Evolutionary conservation across 64 coral and sea anemone genomes (phyloP), one percentile per base, ranked within the genome.

Genomic region (Orbicella faveolata): DNA sequence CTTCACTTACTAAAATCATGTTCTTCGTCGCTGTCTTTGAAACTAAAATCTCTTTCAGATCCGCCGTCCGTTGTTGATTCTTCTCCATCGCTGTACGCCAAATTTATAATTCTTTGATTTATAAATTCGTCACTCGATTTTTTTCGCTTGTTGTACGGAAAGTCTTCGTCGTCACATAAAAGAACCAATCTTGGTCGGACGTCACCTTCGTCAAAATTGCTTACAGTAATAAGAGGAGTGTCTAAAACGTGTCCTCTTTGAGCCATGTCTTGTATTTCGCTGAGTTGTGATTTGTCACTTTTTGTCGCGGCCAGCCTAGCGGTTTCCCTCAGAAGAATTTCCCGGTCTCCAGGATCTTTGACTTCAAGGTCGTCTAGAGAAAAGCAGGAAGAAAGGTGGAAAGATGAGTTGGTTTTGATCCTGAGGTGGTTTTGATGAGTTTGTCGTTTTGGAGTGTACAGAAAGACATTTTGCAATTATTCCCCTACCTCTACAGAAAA

Each of bases 181-280:
- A 41, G 37, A 70, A 72, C 41, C 14, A 72, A 23, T 53, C 25
- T 48, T 85, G 67, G 34, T n/a, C n/a, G 64, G 6, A 26, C 5
- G 8, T 85, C 64, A 26, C 66, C 63, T 21, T 85, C 82, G 73
- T 85, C 82, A 85, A 85, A 85, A 48, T 85, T 66, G 37, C 82
- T 65, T 3, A 85, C 65, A 85, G 63, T 72, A 52, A 73, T 72
- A 30, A 52, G 21, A 2, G 82, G 65, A 70, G 64, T 70, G 21
- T 33, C 37, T 54, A 68, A 72, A 14, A 23, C 34, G 20, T 20
- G 37, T 23, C 6, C 11, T 4, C 15, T 70, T 41, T 52, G 44
- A 52, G 26, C 34, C 3, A 1, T 12, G 16, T 10, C 9, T 44
- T 13, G 34, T 9, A 1, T 21, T 36, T 68, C 36, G 34, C 3